phyloP scores from a whole-genome alignment of 2,797 vertebrate species.

The Brachymystax lenok region DNA sequence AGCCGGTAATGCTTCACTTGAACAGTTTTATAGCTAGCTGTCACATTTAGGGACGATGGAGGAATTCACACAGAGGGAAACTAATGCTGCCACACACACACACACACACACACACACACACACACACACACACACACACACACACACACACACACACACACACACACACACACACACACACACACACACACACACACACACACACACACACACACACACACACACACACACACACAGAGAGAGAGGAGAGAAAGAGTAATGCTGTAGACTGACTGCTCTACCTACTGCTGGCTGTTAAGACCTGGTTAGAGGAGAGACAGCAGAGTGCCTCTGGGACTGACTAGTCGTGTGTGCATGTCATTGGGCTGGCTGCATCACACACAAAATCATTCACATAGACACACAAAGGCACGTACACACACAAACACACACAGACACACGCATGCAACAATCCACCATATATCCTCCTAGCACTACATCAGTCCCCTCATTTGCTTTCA shows the following conservation, averaged over 20 bases:
- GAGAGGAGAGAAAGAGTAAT: too few relatives aligned
- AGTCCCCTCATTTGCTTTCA: not conserved
- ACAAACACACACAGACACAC: not conserved
- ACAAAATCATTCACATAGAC: not conserved
- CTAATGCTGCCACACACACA: not conserved
- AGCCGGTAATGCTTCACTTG: conserved; percentile 4
- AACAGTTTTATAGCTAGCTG: not conserved
- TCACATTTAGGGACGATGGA: not conserved
- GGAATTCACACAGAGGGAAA: not conserved
- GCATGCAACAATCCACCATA: not conserved
- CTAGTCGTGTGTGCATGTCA: not conserved
- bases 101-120: not conserved
- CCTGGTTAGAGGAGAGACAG: not conserved
- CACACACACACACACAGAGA: too few relatives aligned
- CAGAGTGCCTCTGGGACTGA: not conserved
- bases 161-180: too few relatives aligned
- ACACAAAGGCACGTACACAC: not conserved
- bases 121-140: too few relatives aligned
- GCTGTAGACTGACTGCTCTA: not conserved
- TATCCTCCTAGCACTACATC: not conserved
- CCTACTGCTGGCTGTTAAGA: not conserved
- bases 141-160: too few relatives aligned
- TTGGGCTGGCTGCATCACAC: not conserved
- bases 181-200: not conserved
- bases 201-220: not conserved